Conservation (phyloP, 2,797 vertebrate species). For the Rhynchotus rufescens region DNA sequence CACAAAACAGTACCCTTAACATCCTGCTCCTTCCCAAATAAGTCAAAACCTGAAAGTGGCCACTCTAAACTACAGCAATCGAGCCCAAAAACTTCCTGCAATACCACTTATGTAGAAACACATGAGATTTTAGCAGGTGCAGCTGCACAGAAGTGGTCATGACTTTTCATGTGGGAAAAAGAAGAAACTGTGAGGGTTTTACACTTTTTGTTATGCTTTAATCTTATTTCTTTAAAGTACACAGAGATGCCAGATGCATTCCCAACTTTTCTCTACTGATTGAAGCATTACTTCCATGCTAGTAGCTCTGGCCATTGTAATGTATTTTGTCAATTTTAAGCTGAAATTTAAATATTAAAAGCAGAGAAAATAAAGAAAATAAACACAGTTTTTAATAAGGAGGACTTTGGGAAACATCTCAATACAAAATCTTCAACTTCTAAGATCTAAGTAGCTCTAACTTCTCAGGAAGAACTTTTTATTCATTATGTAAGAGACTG, state of each 20-base stretch:
- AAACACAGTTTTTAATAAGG: neutral
- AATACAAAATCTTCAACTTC: neutral
- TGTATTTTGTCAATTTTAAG: neutral
- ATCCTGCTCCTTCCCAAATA: neutral
- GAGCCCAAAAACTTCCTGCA: neutral
- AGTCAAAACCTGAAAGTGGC: neutral
- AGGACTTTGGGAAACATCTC: neutral
- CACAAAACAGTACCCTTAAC: neutral
- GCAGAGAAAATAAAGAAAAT: neutral
- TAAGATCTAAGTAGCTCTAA: neutral
- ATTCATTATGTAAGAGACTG: neutral
- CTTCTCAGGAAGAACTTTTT: neutral
- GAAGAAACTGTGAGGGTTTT: neutral
- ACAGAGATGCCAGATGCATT: neutral
- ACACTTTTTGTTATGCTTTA: neutral
- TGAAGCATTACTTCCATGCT: neutral
- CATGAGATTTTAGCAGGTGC: neutral
- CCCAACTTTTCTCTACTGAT: neutral
- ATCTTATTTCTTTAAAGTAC: neutral
- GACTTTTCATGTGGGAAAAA: neutral
- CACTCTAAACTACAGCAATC: neutral
- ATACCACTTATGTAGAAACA: neutral
- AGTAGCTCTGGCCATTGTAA: neutral
- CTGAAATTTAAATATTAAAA: neutral
- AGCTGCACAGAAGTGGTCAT: neutral